phyloP scores from a whole-genome alignment of 2,113 vertebrate species.

The Typhlomys cinereus region DNA sequence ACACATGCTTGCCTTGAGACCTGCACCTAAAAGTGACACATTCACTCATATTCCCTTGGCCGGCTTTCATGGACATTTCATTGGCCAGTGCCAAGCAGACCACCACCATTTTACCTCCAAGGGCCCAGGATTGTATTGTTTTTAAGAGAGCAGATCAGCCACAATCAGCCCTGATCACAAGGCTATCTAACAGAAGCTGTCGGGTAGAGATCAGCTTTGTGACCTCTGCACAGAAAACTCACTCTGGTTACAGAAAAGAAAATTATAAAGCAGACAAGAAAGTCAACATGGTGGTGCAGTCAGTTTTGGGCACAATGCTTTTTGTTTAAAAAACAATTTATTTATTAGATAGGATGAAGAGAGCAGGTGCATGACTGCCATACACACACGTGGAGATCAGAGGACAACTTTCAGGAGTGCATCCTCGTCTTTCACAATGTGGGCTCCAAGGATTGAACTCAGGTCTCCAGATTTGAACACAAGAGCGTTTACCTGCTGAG shows the following conservation, averaged over 20 bases:
- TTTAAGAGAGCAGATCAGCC: background rate
- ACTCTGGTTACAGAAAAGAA: background rate
- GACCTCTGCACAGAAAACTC: background rate
- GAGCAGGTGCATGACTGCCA: no score
- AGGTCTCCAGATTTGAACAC: no score
- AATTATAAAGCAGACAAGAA: background rate
- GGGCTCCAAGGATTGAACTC: no score
- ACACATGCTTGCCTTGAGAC: background rate
- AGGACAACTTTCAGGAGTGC: no score
- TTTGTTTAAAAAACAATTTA: no score
- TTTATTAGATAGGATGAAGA: no score
- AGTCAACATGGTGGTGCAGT: background rate
- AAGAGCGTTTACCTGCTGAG: no score
- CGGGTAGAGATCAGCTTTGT: background rate
- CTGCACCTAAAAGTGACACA: background rate
- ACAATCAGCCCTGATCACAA: background rate
- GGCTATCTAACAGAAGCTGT: background rate
- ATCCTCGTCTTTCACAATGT: no score
- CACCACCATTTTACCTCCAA: background rate
- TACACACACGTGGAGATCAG: no score
- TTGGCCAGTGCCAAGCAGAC: background rate
- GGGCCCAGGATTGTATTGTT: background rate
- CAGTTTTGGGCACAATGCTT: constrained; percentile 1
- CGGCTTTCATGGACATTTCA: background rate
- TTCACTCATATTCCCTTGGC: background rate